Conservation (phyloP, 2,888 invertebrate genomes). For the Hybos culiciformis region DNA sequence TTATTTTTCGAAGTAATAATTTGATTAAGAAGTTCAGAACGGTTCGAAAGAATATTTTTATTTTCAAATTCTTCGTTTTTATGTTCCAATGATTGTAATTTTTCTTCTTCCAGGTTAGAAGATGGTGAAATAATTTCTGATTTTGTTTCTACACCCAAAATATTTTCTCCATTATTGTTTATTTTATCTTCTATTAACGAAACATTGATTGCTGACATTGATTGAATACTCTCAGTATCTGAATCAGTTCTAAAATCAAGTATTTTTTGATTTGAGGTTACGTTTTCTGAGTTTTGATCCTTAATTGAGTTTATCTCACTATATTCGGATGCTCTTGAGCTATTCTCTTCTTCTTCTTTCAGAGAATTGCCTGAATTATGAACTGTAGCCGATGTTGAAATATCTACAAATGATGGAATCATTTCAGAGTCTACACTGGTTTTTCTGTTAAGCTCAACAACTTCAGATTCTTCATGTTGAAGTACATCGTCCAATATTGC, state of each 20-base stretch:
- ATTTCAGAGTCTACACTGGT: constrained; percentile 27
- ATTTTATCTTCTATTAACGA: neutral
- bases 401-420: constrained; percentile 26
- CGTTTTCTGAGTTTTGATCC: too few species aligned
- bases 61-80: too few species aligned
- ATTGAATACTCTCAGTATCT: neutral
- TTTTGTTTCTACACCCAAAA: neutral
- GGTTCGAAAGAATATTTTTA: too few species aligned
- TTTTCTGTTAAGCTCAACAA: constrained; percentile 16
- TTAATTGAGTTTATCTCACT: too few species aligned
- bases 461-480: constrained; percentile 21
- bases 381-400: constrained; percentile 28
- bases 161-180: neutral
- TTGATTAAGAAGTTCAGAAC: too few species aligned
- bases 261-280: too few species aligned
- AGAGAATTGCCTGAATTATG: constrained; percentile 20
- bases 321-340: too few species aligned
- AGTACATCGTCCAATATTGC: constrained; percentile 31
- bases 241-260: neutral
- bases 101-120: neutral
- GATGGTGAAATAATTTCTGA: neutral
- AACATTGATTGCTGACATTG: neutral
- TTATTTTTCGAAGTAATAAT: too few species aligned
- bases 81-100: neutral
- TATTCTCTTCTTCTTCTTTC: constrained; percentile 12